A percentile compares a stretch with the other conserved stretches of the same genome.
Conservation (phyloP, 64 coral and sea anemone genomes). For the Exaiptasia diaphana region DNA sequence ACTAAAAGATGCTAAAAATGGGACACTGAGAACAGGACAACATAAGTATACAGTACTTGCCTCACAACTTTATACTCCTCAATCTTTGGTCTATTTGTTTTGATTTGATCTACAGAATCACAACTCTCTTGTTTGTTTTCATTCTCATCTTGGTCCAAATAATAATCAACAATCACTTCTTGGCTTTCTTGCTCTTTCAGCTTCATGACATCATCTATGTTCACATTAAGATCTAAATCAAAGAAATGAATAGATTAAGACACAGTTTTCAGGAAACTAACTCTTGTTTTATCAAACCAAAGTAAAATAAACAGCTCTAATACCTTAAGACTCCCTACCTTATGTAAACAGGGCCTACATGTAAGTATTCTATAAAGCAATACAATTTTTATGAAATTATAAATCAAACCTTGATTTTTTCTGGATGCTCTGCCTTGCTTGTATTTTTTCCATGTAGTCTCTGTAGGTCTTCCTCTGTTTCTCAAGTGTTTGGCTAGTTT, state of each 20-base stretch:
- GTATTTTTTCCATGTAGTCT: constrained; percentile 89
- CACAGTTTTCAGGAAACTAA: too few relatives aligned
- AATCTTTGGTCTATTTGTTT: constrained; percentile 62
- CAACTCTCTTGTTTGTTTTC: background rate
- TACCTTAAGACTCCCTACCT: too few relatives aligned
- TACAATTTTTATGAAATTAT: too few relatives aligned
- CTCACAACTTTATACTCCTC: constrained; percentile 92
- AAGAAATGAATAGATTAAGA: too few relatives aligned
- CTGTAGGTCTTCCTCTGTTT: constrained; percentile 92
- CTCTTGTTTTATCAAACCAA: too few relatives aligned
- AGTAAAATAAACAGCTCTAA: too few relatives aligned
- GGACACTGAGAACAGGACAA: background rate
- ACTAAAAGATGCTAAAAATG: background rate
- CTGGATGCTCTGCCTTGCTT: constrained; percentile 58
- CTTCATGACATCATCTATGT: constrained; percentile 41
- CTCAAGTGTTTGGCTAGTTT: constrained; percentile 79
- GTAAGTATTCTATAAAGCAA: too few relatives aligned
- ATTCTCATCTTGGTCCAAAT: background rate
- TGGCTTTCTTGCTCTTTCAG: constrained; percentile 9
- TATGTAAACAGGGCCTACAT: too few relatives aligned
- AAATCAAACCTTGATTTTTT: constrained; percentile 12
- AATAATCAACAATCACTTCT: background rate
- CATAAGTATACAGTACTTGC: background rate
- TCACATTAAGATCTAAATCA: constrained; percentile 12
- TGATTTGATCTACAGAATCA: background rate